Evolutionary conservation across 92 coral and sea anemone species (phyloP).

Genomic region (Blastomussa wellsi): DNA sequence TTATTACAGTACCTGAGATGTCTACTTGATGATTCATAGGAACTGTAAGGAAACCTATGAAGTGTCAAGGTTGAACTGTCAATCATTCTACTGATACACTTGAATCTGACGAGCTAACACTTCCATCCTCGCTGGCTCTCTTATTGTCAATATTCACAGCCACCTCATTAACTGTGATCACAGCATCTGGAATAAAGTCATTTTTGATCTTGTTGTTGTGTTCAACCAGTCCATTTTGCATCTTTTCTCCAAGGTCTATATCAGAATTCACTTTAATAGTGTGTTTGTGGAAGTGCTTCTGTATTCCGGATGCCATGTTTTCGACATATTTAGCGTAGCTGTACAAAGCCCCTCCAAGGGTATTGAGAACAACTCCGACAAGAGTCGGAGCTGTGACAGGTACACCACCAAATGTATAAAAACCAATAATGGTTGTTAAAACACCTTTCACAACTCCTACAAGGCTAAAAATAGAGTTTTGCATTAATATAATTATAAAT

Average conservation of each 20-base stretch:
- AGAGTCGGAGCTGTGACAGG: constrained; percentile 65
- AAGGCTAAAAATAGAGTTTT: constrained; percentile 60
- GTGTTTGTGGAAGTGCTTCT: constrained; percentile 64
- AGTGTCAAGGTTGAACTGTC: background rate
- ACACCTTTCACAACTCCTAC: constrained; percentile 96
- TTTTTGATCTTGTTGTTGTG: background rate
- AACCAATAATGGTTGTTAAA: constrained; percentile 86
- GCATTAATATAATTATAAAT: no score
- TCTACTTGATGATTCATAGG: background rate
- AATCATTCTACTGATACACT: constrained; percentile 5
- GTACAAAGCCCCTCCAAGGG: constrained; percentile 77
- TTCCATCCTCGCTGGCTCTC: background rate
- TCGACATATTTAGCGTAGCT: constrained; percentile 85
- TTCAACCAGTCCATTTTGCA: constrained; percentile 11
- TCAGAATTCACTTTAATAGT: constrained; percentile 20
- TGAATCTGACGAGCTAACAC: background rate
- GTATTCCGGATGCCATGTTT: constrained; percentile 61
- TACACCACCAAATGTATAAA: constrained; percentile 96
- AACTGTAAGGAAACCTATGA: background rate
- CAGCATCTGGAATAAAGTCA: background rate
- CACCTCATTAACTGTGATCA: background rate
- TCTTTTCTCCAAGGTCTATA: background rate
- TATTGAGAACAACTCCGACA: constrained; percentile 76
- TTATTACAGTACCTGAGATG: background rate
- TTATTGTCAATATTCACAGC: background rate